Evolutionary conservation across 2,888 invertebrate species (phyloP).

Genomic region (Epirrita christyi): DNA sequence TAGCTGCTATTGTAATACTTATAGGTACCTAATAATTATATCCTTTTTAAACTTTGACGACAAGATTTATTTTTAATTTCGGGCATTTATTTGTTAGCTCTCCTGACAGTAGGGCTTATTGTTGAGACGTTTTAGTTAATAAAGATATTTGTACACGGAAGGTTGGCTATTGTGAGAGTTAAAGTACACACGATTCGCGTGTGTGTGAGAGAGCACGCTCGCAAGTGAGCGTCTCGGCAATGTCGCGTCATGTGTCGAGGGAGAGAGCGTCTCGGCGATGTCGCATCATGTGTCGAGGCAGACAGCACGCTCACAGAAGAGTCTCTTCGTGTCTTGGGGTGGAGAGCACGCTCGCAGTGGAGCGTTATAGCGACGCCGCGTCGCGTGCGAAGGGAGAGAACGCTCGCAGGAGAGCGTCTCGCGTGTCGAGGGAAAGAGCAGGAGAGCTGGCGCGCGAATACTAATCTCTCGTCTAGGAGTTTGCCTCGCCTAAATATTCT

Average conservation of each 20-base stretch:
- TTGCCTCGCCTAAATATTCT: constrained; percentile 73
- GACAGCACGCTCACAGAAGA: no score
- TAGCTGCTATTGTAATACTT: constrained; percentile 64
- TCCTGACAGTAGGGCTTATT: constrained; percentile 69
- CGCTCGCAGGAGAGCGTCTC: no score
- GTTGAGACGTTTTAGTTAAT: constrained; percentile 78
- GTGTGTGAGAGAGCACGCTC: no score
- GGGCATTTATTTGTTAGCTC: constrained; percentile 76
- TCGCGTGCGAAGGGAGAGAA: neutral
- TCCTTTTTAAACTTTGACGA: constrained; percentile 62
- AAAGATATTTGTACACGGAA: constrained; percentile 67
- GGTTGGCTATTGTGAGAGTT: constrained; percentile 31
- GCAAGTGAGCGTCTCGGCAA: no score
- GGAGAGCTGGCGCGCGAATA: constrained; percentile 32
- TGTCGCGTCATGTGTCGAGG: constrained; percentile 19
- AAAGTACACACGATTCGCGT: no score
- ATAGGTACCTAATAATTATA: constrained; percentile 37
- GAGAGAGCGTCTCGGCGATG: no score
- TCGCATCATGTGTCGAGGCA: no score
- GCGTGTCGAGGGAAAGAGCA: neutral
- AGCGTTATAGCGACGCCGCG: constrained; percentile 25
- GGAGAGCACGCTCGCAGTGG: no score
- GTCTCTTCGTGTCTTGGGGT: no score
- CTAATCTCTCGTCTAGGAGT: constrained; percentile 64
- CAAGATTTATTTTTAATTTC: constrained; percentile 64